phyloP scores from a whole-genome alignment of 2,797 vertebrate species.

The Danio albolineatus region DNA sequence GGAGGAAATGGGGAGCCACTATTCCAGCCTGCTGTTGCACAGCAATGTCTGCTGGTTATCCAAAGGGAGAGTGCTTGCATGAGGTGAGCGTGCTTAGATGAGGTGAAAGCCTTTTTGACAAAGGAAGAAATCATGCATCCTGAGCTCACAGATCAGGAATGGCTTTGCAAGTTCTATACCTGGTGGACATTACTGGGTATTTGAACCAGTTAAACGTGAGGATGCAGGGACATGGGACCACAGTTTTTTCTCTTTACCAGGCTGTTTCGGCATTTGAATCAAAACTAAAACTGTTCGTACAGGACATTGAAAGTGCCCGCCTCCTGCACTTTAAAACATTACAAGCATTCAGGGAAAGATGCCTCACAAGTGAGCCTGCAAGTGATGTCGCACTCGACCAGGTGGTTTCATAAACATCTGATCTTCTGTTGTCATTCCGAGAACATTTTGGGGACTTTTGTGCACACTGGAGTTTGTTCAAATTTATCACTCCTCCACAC shows the following conservation, averaged over 20 bases:
- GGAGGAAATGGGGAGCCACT: slow-evolving; percentile 61
- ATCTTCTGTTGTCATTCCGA: slow-evolving; percentile 61
- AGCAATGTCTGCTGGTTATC: slow-evolving; percentile 63
- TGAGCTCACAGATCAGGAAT: slow-evolving; percentile 56
- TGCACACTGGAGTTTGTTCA: slow-evolving; percentile 33
- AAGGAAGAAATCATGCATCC: slow-evolving; percentile 57
- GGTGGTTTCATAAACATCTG: slow-evolving; percentile 57
- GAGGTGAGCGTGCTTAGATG: slow-evolving; percentile 55
- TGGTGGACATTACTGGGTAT: too few species aligned
- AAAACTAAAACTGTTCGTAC: slow-evolving; percentile 61
- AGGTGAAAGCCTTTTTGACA: slow-evolving; percentile 60
- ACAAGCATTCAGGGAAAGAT: slow-evolving; percentile 53
- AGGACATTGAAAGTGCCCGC: slow-evolving; percentile 56
- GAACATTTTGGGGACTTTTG: slow-evolving; percentile 61
- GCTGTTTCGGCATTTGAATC: background rate
- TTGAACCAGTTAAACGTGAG: too few species aligned
- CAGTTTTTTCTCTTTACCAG: slow-evolving; percentile 56
- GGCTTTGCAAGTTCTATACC: slow-evolving; percentile 37
- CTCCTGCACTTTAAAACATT: slow-evolving; percentile 60
- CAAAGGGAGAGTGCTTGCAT: slow-evolving; percentile 58
- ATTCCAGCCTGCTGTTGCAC: slow-evolving; percentile 60
- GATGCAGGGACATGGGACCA: slow-evolving; percentile 19
- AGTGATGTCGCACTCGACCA: slow-evolving; percentile 30
- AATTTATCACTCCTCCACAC: slow-evolving; percentile 62
- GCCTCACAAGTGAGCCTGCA: slow-evolving; percentile 55